phyloP scores from a whole-genome alignment of 2,888 invertebrate species.

The Tenthredo scrophulariae region DNA sequence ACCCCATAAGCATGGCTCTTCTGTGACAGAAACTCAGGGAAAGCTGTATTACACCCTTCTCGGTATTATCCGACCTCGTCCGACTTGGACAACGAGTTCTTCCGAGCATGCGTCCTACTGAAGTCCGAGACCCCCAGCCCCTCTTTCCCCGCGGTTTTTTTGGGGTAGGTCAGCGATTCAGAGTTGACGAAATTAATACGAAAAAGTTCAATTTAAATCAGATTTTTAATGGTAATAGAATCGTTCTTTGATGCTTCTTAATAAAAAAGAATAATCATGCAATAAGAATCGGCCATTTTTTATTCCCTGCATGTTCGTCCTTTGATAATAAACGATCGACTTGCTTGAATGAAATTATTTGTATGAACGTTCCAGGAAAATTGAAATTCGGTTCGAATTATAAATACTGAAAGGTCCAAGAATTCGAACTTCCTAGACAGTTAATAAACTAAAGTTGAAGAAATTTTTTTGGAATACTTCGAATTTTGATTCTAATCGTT shows the following conservation, averaged over 20 bases:
- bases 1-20: constrained; percentile 49
- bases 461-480: not conserved
- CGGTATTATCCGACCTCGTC: constrained; percentile 38
- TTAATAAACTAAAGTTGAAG: not conserved
- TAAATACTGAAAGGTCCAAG: not conserved
- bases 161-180: constrained; percentile 51
- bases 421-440: not conserved
- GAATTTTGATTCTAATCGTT: not conserved
- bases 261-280: not conserved
- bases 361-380: not conserved
- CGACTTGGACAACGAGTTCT: constrained; percentile 43
- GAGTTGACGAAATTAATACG: not conserved
- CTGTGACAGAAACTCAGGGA: constrained; percentile 51
- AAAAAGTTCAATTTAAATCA: not conserved
- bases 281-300: not conserved
- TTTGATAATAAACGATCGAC: not conserved
- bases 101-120: constrained; percentile 55
- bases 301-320: not conserved
- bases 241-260: not conserved
- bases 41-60: constrained; percentile 39
- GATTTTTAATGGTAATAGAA: not conserved
- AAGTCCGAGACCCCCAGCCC: not conserved
- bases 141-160: constrained; percentile 1
- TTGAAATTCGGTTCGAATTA: not conserved
- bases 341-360: not conserved